Conservation (phyloP, 2,888 invertebrate genomes). For the Timandra comae region DNA sequence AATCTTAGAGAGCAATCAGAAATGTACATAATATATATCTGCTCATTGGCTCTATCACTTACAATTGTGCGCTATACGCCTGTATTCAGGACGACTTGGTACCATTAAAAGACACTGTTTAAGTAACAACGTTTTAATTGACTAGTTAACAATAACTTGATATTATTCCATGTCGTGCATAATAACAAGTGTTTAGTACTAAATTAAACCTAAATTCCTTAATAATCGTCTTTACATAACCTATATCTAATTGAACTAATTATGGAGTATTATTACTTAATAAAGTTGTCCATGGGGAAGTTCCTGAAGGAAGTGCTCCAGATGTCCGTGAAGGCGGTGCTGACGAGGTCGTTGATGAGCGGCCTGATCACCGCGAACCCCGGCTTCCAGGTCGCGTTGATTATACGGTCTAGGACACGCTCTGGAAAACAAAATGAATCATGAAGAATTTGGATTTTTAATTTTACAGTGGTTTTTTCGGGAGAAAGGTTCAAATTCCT, state of each 20-base stretch:
- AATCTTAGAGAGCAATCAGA: too few species aligned
- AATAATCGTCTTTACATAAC: too few species aligned
- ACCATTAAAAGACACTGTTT: neutral
- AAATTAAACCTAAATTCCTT: too few species aligned
- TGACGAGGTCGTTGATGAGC: constrained; percentile 88
- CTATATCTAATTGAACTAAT: neutral
- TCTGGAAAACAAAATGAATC: too few species aligned
- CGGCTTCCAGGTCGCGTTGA: constrained; percentile 88
- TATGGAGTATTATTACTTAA: constrained; percentile 40
- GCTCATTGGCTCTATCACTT: too few species aligned
- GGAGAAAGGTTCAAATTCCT: neutral
- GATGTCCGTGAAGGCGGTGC: constrained; percentile 89
- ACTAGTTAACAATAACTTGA: neutral
- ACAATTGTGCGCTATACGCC: too few species aligned
- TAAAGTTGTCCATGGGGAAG: constrained; percentile 83
- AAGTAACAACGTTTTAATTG: neutral
- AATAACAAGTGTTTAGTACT: neutral
- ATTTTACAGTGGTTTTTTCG: neutral
- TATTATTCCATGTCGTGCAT: neutral
- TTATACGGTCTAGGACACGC: constrained; percentile 82
- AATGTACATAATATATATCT: too few species aligned
- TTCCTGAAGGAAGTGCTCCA: constrained; percentile 84
- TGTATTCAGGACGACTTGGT: too few species aligned
- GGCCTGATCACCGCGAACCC: constrained; percentile 86
- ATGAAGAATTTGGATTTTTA: neutral